Percentiles rank a stretch among this genome's conserved stretches.
These are phyloP conservation scores for Lynx canadensis DNA, from an alignment of 2,113 vertebrate species.

Conservation along the genomic window DNA sequence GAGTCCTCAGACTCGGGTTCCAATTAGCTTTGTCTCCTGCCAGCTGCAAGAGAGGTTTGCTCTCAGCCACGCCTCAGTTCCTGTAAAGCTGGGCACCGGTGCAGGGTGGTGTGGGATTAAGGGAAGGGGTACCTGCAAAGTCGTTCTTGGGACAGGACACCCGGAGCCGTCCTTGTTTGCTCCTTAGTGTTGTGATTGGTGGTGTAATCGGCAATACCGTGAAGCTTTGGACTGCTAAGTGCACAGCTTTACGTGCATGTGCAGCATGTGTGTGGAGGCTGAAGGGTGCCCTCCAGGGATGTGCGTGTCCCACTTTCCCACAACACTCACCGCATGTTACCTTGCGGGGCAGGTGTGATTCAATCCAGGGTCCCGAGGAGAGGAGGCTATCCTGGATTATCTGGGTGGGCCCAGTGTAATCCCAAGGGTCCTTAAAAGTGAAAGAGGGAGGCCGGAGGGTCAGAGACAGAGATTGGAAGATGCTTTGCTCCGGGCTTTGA, in stretches of 20 bases:
- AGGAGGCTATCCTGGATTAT: not conserved
- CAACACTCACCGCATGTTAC: not conserved
- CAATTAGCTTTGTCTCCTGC: not conserved
- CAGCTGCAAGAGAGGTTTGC: not conserved
- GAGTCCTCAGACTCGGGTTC: not conserved
- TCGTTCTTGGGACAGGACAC: accelerated
- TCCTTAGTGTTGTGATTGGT: not conserved
- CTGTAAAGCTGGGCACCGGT: not conserved
- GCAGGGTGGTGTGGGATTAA: not conserved
- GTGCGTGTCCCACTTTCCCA: accelerated
- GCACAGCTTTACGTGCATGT: accelerated
- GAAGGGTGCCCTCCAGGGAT: not conserved
- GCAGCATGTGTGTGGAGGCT: too few relatives aligned
- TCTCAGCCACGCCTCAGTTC: not conserved
- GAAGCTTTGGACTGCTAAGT: not conserved
- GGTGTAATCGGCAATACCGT: accelerated
- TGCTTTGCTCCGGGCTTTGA: not conserved
- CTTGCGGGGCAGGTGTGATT: not conserved
- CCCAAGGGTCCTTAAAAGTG: not conserved
- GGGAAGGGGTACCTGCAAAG: not conserved
- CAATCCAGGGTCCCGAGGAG: not conserved
- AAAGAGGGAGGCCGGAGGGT: not conserved
- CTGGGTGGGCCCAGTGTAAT: not conserved
- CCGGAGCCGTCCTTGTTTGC: not conserved
- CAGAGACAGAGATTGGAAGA: not conserved